A percentile compares a stretch with the other conserved stretches of the same genome.
Evolutionary conservation across 2,113 vertebrate species (phyloP).

Genomic region (Triplophysa siluroides): DNA sequence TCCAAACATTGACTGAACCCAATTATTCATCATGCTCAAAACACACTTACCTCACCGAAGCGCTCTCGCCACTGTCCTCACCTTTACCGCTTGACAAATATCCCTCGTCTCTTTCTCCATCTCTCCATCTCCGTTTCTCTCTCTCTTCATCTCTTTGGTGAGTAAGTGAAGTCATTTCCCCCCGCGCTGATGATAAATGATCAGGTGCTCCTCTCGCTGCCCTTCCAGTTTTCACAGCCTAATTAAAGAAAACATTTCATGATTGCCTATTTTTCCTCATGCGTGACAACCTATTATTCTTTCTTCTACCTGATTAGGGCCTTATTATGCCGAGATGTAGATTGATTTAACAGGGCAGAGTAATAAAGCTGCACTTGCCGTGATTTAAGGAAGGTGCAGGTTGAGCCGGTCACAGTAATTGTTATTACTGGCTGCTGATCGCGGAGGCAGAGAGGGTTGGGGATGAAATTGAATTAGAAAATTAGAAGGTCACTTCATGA

Average conservation of each 20-base stretch:
- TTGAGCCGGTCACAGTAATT: slow-evolving; percentile 86
- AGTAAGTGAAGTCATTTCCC: slow-evolving; percentile 98
- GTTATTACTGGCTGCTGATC: slow-evolving; percentile 71
- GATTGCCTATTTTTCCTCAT: slow-evolving; percentile 99
- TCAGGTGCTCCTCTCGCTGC: slow-evolving; percentile 86
- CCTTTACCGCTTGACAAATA: slow-evolving; percentile 31
- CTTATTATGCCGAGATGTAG: slow-evolving; percentile 99
- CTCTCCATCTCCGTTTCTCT: slow-evolving; percentile 7
- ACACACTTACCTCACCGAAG: slow-evolving; percentile 1
- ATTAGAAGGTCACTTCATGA: slow-evolving; percentile 73
- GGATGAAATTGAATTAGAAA: slow-evolving; percentile 75
- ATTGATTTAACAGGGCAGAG: slow-evolving; percentile 98
- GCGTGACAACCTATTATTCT: slow-evolving; percentile 99
- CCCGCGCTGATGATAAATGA: slow-evolving; percentile 99
- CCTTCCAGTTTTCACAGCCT: slow-evolving; percentile 95
- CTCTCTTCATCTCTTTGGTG: slow-evolving; percentile 65
- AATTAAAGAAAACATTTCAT: slow-evolving; percentile 99
- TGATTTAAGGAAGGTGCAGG: slow-evolving; percentile 89
- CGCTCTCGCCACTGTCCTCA: slow-evolving; percentile 15
- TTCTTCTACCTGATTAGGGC: slow-evolving; percentile 99
- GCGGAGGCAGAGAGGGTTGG: slow-evolving; percentile 29
- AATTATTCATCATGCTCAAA: neutral
- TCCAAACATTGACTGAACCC: neutral
- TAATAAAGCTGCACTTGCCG: slow-evolving; percentile 98
- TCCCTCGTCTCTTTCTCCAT: neutral